These are phyloP conservation scores for Tetrax tetrax DNA, from an alignment of 2,113 vertebrate species.

Conservation along the genomic window DNA sequence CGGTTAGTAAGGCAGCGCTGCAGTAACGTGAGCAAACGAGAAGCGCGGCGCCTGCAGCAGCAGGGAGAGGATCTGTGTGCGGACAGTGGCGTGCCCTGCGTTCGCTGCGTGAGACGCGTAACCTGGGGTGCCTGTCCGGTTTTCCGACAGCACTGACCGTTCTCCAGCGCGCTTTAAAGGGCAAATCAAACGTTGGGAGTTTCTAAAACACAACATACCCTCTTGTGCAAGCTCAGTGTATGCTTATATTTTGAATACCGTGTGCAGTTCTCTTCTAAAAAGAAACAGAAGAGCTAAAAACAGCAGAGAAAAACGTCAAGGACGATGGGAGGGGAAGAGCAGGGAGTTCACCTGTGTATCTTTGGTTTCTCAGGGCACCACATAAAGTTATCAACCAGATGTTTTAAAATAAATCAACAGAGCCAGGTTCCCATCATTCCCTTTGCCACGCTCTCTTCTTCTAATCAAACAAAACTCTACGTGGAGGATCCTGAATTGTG, in stretches of 20 bases:
- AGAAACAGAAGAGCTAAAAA: neutral
- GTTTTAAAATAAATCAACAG: neutral
- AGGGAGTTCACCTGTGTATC: neutral
- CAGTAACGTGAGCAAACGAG: neutral
- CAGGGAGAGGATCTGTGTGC: neutral
- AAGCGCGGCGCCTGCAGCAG: neutral
- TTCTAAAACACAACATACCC: neutral
- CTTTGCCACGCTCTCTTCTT: neutral
- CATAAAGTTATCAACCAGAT: neutral
- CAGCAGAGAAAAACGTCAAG: neutral
- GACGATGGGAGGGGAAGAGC: neutral
- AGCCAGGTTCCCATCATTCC: neutral
- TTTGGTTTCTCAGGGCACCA: neutral
- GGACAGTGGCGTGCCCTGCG: fast-evolving
- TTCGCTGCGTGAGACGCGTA: fast-evolving
- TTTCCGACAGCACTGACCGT: neutral
- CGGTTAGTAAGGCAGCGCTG: neutral
- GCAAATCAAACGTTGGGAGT: neutral
- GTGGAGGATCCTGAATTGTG: fast-evolving
- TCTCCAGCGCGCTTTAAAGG: neutral
- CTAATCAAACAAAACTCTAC: fast-evolving
- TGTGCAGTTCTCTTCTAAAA: neutral
- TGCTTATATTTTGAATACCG: neutral
- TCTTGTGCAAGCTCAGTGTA: fast-evolving
- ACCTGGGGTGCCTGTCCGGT: neutral